phyloP scores from a whole-genome alignment of 2,797 vertebrate species.

The Danio jaintianensis region DNA sequence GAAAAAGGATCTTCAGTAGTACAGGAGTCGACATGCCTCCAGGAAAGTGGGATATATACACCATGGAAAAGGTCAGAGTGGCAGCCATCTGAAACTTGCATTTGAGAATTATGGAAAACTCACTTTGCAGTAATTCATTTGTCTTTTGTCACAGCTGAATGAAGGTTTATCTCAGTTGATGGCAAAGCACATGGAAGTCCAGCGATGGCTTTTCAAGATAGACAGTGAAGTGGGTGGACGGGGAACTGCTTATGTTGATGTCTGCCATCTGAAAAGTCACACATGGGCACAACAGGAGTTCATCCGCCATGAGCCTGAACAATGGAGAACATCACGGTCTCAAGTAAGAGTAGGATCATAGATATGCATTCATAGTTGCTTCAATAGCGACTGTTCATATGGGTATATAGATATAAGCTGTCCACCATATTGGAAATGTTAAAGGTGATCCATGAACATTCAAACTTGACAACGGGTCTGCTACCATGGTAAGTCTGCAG shows the following conservation, averaged over 20 bases:
- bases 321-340: slow-evolving; percentile 77
- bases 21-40: slow-evolving; percentile 83
- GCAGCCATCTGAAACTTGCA: neutral
- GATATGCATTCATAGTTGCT: too few relatives aligned
- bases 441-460: too few relatives aligned
- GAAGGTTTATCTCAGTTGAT: slow-evolving; percentile 80
- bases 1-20: slow-evolving; percentile 79
- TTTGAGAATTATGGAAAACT: neutral
- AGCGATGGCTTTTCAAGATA: slow-evolving; percentile 88
- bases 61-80: slow-evolving; percentile 79
- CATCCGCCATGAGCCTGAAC: slow-evolving; percentile 61
- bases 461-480: too few relatives aligned
- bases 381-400: too few relatives aligned
- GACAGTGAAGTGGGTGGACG: slow-evolving; percentile 77
- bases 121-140: neutral
- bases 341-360: slow-evolving; percentile 73
- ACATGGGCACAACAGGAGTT: slow-evolving; percentile 76
- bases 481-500: too few relatives aligned
- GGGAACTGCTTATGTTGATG: slow-evolving; percentile 86
- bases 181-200: slow-evolving; percentile 77
- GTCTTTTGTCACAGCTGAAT: slow-evolving; percentile 77
- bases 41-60: slow-evolving; percentile 79
- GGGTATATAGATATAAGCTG: too few relatives aligned
- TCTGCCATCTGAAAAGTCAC: slow-evolving; percentile 77
- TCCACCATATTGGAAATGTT: too few relatives aligned